Percentiles rank a stretch among this genome's conserved stretches.
These are phyloP conservation scores for Amiota minor DNA, from an alignment of 2,888 invertebrate genomes.

Conservation along the genomic window DNA sequence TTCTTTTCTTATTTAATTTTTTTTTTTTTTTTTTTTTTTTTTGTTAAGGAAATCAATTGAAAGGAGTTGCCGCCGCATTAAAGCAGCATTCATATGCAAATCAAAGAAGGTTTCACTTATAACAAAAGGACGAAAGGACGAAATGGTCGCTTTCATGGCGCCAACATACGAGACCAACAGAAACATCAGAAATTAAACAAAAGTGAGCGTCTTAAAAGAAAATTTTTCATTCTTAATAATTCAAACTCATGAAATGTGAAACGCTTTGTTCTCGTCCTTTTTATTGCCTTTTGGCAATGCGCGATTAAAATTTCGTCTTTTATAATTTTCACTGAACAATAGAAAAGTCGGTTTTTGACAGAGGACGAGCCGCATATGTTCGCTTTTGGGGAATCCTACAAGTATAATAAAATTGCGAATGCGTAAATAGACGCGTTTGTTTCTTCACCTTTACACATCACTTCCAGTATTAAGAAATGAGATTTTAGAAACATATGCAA, in stretches of 20 bases:
- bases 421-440: neutral
- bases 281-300: slow-evolving; percentile 5
- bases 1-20: slow-evolving; percentile 22
- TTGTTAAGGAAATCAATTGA: neutral
- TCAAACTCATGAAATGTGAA: slow-evolving; percentile 2
- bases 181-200: slow-evolving; percentile 45
- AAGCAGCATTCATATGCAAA: slow-evolving; percentile 64
- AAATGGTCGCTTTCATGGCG: neutral
- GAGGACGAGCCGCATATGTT: no score
- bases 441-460: slow-evolving; percentile 56
- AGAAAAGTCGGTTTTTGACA: no score
- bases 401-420: neutral
- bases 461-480: slow-evolving; percentile 43
- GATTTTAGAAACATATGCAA: neutral
- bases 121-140: slow-evolving; percentile 21
- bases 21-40: slow-evolving; percentile 7
- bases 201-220: slow-evolving; percentile 10
- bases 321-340: no score
- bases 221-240: slow-evolving; percentile 6
- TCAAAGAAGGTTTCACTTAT: slow-evolving; percentile 38
- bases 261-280: slow-evolving; percentile 23
- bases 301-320: neutral
- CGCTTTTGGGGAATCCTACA: neutral
- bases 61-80: slow-evolving; percentile 58
- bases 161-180: slow-evolving; percentile 51